phyloP scores from a whole-genome alignment of 2,113 vertebrate species.

The Thinocorus orbignyianus region DNA sequence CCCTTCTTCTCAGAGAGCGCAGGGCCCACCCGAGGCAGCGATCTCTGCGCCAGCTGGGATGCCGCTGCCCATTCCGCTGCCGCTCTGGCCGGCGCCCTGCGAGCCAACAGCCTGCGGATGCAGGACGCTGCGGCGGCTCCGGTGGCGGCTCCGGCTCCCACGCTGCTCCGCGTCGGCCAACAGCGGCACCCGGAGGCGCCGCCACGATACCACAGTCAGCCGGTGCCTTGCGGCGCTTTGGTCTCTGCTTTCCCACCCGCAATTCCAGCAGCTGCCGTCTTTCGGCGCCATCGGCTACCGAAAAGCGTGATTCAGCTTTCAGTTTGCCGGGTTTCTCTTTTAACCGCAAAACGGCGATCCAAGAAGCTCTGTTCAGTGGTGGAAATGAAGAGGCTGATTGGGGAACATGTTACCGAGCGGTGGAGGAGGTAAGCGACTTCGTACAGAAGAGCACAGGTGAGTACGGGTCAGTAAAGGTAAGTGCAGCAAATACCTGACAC shows the following conservation, averaged over 20 bases:
- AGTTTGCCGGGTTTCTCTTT: accelerated
- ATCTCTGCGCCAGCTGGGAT: neutral
- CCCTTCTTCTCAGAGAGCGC: too few species aligned
- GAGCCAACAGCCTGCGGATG: neutral
- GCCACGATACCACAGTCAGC: neutral
- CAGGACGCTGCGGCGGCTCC: neutral
- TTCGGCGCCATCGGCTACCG: neutral
- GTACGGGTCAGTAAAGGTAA: neutral
- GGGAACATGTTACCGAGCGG: accelerated
- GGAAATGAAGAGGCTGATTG: neutral
- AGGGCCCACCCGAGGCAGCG: too few species aligned
- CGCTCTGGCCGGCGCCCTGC: neutral
- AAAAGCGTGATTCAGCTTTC: neutral
- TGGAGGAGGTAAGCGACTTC: neutral
- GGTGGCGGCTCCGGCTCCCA: neutral
- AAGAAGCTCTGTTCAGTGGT: accelerated
- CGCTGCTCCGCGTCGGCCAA: neutral
- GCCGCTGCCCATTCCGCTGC: neutral
- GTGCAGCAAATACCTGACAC: too few species aligned
- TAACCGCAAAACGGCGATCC: accelerated
- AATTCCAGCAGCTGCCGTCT: neutral
- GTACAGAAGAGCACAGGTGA: neutral
- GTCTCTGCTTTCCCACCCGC: neutral
- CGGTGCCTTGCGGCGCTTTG: accelerated
- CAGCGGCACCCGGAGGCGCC: slow-evolving; percentile 26